Evolutionary conservation across 2,797 vertebrate genomes (phyloP), one percentile per base, ranked within the genome.

Genomic region (Syncerus caffer): DNA sequence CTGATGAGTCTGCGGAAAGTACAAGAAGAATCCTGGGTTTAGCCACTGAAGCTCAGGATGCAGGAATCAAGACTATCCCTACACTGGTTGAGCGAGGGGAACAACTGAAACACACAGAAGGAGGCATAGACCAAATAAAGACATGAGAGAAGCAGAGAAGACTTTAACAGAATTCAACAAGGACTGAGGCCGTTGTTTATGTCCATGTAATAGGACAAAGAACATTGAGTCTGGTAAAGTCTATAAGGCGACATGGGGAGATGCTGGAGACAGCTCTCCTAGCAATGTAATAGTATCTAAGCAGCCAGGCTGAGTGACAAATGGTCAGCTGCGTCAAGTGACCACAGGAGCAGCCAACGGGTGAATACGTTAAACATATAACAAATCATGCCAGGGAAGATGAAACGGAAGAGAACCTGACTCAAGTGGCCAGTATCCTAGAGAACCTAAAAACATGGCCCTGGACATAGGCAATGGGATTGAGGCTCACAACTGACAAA

Each of bases 111-210:
- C 98, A 96, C 74, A 99, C 99, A 97, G 99, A 99, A 53, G 99
- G 99, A 97, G 99, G 99, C 98, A 99, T 99, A 99, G 99, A 99
- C 98, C 99, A 99, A 98, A 99, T 99, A 99, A 99, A 99, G 99
- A 99, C 98, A 99, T 99, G 99, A 99, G 97, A 96, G 99, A 99
- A 98, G 99, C 99, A 53, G 99, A 99, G 99, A 99, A 99, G 98
- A 99, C 99, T 96, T 98, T 99, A 97, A 99, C 99, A 0, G 99
- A 99, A 97, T 99, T 99, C 95, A 99, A 99, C 92, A 99, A 99
- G 97, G 99, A 99, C 98, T 99, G 99, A 93, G 99, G 99, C 23
- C 98, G 99, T 90, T 99, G 99, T 96, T 99, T 99, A 90, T 99
- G 99, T 98, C 71, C 71, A 45, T 27, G 6, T 42, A 74, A 74